Percentiles rank a stretch among this genome's conserved stretches.
Conservation (phyloP, 2,113 vertebrate genomes). For the Bubalus kerabau region DNA sequence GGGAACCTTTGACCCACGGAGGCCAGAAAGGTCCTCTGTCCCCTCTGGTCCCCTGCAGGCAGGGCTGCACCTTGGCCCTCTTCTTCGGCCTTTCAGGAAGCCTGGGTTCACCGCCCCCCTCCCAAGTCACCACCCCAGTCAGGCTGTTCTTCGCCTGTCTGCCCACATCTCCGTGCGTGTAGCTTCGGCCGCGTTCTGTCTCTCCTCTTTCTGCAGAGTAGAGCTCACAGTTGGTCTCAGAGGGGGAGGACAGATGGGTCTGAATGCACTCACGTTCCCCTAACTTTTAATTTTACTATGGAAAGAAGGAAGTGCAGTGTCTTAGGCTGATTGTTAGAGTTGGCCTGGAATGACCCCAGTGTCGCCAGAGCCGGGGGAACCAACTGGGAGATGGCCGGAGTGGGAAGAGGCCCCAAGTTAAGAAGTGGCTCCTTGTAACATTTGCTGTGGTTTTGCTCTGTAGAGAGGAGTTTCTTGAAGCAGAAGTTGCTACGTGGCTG, state of each 20-base stretch:
- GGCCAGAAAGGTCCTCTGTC: background rate
- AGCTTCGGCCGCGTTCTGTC: background rate
- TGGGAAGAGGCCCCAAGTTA: background rate
- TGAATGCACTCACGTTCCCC: rapidly evolving
- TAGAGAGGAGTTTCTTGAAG: background rate
- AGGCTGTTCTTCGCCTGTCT: background rate
- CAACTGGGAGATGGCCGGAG: background rate
- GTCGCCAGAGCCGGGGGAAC: background rate
- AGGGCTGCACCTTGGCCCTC: background rate
- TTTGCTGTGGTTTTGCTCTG: background rate
- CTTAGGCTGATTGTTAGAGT: background rate
- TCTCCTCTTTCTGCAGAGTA: background rate
- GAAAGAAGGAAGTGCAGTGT: background rate
- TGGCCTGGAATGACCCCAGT: background rate
- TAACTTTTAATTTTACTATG: background rate
- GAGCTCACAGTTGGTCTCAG: background rate
- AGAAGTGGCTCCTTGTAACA: background rate
- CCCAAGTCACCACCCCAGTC: background rate
- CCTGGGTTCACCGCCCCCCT: background rate
- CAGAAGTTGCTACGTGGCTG: background rate
- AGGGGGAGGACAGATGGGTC: background rate
- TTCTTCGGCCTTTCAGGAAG: rapidly evolving
- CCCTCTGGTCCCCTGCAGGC: background rate
- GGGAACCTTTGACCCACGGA: background rate
- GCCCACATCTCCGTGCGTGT: background rate